Evolutionary conservation across 2,113 vertebrate species (phyloP), one percentile per base, ranked within the genome.

Genomic region (Scartelaos histophorus): DNA sequence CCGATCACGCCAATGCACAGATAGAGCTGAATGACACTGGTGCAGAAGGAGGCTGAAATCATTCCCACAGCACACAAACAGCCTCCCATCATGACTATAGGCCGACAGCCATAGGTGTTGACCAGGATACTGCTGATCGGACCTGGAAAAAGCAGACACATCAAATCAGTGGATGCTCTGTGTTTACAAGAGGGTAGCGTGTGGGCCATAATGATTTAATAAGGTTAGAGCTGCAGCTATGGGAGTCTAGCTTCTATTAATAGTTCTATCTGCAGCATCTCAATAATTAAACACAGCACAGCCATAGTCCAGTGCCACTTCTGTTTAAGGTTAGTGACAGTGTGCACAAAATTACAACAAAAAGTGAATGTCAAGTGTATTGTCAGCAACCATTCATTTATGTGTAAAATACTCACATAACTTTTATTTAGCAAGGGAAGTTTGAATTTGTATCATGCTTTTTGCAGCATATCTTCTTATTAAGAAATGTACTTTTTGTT

Each of bases 51-150:
- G 5, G 97, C 96, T 1, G 90, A 75, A 74, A 97, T 91, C 97
- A 99, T 96, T 46, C 96, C 96, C 29, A 90, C n/a, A 1, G 95
- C 87, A 74, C 94, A 96, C 1, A 99, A 76, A 13, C 96, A 79
- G 10, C 98, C 98, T 13, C 98, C 98, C 51, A 91, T 82, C 38
- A 99, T 95, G 86, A 99, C 95, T 13, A 99, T 92, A 10, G 97
- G 97, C 19, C 98, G 94, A 76, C 96, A 96, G 70, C 97, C 97
- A 0, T 96, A 97, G 0, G 92, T 97, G 91, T 99, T 99, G 79
- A 99, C 97, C 89, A 99, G 90, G 74, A 98, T 91, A 60, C 97
- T 98, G 92, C 97, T 98, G 87, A 99, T 90, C 35, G 97, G 96
- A 86, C 98, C 98, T 99, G 82, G 65, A 72, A 38, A 46, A 66